Percentiles rank a stretch among this genome's conserved stretches.
Evolutionary conservation across 2,113 vertebrate genomes (phyloP).

Genomic region (Coreoperca whiteheadi): DNA sequence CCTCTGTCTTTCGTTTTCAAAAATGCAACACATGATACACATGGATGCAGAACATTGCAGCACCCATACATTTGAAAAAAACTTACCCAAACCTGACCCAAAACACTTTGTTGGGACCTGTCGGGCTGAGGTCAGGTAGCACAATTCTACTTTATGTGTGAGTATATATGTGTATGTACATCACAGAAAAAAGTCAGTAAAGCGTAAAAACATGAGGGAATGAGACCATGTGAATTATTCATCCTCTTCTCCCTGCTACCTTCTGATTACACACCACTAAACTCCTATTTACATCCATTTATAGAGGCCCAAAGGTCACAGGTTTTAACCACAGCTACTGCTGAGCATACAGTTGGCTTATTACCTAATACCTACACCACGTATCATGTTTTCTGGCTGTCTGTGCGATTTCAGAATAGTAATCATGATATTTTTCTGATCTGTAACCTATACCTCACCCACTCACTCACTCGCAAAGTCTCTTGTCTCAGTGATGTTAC

Average conservation of each 20-base stretch:
- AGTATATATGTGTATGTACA: not conserved
- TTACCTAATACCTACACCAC: slow-evolving; percentile 49
- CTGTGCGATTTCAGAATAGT: slow-evolving; percentile 25
- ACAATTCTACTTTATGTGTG: not conserved
- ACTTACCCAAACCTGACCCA: not conserved
- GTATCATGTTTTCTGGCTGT: slow-evolving; percentile 19
- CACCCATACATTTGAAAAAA: not conserved
- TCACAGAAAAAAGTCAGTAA: not conserved
- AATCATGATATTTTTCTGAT: not conserved
- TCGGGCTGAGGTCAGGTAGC: not conserved
- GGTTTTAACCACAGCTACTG: slow-evolving; percentile 58
- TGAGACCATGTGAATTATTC: slow-evolving; percentile 66
- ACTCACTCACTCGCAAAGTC: not conserved
- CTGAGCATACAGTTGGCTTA: slow-evolving; percentile 32
- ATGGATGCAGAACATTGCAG: not conserved
- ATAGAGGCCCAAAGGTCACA: slow-evolving; percentile 58
- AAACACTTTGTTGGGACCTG: not conserved
- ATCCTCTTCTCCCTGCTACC: slow-evolving; percentile 56
- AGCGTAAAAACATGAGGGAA: slow-evolving; percentile 20
- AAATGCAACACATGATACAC: not conserved
- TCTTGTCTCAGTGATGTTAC: slow-evolving; percentile 6
- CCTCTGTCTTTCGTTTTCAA: not conserved
- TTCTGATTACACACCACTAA: slow-evolving; percentile 71
- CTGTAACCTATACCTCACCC: not conserved
- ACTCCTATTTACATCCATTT: slow-evolving; percentile 72